Evolutionary conservation across 35 echinoderm and acorn worm genomes (phyloP).

Genomic region (Nesometra sesokonis): DNA sequence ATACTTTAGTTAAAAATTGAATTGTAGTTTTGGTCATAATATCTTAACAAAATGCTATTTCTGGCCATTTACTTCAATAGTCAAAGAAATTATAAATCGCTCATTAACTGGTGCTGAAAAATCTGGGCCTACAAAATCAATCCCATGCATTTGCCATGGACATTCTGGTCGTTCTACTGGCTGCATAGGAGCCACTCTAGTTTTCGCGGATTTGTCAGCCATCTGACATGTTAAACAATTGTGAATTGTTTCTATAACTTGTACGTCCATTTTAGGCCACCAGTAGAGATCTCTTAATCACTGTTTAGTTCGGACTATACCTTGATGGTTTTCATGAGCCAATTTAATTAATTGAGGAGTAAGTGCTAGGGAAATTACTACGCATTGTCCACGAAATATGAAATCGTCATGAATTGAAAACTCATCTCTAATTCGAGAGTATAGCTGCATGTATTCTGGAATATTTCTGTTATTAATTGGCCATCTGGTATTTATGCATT

Average conservation of each 20-base stretch:
- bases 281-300: slow-evolving; percentile 30
- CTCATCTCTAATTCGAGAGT: slow-evolving; percentile 28
- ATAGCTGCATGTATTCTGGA: slow-evolving; percentile 3
- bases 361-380: slow-evolving; percentile 18
- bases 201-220: slow-evolving; percentile 26
- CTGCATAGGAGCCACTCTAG: slow-evolving; percentile 35
- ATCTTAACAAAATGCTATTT: neutral
- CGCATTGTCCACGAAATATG: slow-evolving; percentile 20
- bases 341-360: neutral
- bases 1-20: neutral
- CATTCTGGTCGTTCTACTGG: slow-evolving; percentile 7
- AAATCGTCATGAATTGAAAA: slow-evolving; percentile 8
- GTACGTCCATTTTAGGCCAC: slow-evolving; percentile 56
- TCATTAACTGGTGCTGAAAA: neutral
- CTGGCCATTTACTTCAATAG: neutral
- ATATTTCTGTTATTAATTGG: slow-evolving; percentile 13
- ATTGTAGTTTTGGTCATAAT: neutral
- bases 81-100: neutral
- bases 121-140: slow-evolving; percentile 11
- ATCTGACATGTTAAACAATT: slow-evolving; percentile 19
- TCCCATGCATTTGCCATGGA: neutral
- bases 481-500: slow-evolving; percentile 24
- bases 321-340: slow-evolving; percentile 49
- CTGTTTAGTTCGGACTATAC: slow-evolving; percentile 53
- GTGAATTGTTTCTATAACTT: slow-evolving; percentile 13